These are phyloP conservation scores for Montipora sp. DNA, from an alignment of 64 coral and sea anemone species.

Conservation along the genomic window DNA sequence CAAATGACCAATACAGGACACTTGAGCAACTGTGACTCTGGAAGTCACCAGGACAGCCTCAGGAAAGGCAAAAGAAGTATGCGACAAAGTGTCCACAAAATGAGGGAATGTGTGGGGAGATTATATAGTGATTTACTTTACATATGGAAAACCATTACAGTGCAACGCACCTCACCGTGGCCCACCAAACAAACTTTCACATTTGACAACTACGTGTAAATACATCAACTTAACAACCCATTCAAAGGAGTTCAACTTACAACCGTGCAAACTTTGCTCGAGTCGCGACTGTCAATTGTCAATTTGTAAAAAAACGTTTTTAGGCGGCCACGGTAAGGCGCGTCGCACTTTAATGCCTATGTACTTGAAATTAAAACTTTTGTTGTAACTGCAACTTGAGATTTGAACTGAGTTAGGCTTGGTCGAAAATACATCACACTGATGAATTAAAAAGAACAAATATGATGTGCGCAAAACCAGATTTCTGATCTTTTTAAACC, in stretches of 20 bases:
- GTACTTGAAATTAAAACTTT: neutral
- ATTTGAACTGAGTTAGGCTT: neutral
- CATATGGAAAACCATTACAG: neutral
- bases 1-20: neutral
- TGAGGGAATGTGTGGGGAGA: neutral
- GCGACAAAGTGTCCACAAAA: neutral
- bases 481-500: no score
- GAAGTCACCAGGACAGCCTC: constrained; percentile 39
- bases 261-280: neutral
- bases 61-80: constrained; percentile 21
- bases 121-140: neutral
- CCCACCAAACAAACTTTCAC: no score
- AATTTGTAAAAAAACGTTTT: no score
- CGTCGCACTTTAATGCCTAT: neutral
- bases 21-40: constrained; percentile 23
- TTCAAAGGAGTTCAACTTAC: no score
- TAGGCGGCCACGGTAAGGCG: no score
- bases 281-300: no score
- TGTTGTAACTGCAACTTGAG: constrained; percentile 3
- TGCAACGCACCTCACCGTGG: neutral
- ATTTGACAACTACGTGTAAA: no score
- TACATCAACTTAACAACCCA: no score
- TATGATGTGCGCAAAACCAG: no score
- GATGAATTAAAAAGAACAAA: neutral
- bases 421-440: no score